These are phyloP conservation scores for Lagocephalus sceleratus DNA, from an alignment of 2,797 vertebrate species.

Conservation along the genomic window DNA sequence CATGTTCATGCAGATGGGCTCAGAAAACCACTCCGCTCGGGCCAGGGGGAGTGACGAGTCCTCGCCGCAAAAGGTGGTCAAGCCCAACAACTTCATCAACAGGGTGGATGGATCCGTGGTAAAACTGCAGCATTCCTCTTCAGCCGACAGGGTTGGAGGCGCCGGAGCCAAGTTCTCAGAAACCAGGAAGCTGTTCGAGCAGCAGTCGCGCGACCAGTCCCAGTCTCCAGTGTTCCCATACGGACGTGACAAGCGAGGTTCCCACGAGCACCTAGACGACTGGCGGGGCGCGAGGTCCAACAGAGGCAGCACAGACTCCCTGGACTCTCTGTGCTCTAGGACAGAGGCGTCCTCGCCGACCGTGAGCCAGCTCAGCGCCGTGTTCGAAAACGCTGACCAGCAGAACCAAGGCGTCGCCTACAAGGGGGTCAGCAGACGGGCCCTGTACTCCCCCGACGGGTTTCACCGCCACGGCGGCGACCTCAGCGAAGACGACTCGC, in stretches of 20 bases:
- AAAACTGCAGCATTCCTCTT: conserved; percentile 83
- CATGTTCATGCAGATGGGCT: conserved; percentile 98
- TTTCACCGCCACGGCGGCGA: conserved; percentile 71
- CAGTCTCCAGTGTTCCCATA: conserved; percentile 85
- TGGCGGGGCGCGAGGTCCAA: conserved; percentile 88
- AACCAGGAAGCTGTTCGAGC: conserved; percentile 93
- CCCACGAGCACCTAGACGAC: conserved; percentile 86
- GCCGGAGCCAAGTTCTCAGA: conserved; percentile 89
- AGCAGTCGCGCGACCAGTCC: conserved; percentile 82
- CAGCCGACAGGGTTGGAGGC: conserved; percentile 76
- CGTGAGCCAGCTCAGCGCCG: conserved; percentile 95
- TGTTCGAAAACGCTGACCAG: conserved; percentile 89
- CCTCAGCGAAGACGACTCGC: conserved; percentile 77
- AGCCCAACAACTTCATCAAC: conserved; percentile 90
- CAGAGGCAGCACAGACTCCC: conserved; percentile 91
- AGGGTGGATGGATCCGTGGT: conserved; percentile 86
- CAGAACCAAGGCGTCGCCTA: conserved; percentile 54
- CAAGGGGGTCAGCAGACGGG: conserved; percentile 73
- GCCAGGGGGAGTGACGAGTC: conserved; percentile 71
- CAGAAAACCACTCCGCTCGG: conserved; percentile 76
- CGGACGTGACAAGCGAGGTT: conserved; percentile 84
- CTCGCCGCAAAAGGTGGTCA: conserved; percentile 85
- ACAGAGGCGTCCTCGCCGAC: conserved; percentile 94
- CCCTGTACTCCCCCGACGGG: conserved; percentile 82
- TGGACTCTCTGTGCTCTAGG: conserved; percentile 94